Percentiles rank a stretch among this genome's conserved stretches.
These are phyloP conservation scores for Nebria salina DNA, from an alignment of 2,888 invertebrate genomes.

Conservation along the genomic window DNA sequence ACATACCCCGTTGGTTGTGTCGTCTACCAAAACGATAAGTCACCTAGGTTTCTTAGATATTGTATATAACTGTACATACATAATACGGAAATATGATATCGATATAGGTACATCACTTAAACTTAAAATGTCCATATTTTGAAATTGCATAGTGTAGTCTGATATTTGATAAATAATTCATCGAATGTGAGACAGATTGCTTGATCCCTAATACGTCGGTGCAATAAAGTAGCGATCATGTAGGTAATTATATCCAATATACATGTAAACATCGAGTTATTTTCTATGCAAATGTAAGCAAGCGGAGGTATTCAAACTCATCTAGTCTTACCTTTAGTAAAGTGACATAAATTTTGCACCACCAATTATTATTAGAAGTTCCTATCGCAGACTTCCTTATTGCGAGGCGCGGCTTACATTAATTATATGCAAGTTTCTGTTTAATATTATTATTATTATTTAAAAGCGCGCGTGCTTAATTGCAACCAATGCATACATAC, in stretches of 20 bases:
- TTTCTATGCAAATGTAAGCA: constrained; percentile 18
- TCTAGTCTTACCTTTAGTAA: not conserved
- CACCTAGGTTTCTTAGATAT: not conserved
- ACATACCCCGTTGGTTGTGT: not conserved
- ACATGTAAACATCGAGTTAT: not conserved
- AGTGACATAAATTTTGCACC: constrained; percentile 29
- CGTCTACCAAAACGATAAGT: not conserved
- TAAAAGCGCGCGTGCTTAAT: constrained; percentile 37
- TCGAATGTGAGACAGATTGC: not conserved
- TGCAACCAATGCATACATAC: constrained; percentile 12
- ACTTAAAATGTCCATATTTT: too few species aligned
- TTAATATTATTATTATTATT: constrained; percentile 35
- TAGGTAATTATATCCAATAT: too few species aligned
- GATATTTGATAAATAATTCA: too few species aligned
- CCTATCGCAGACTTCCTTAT: constrained; percentile 30
- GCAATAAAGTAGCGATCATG: not conserved
- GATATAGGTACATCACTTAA: too few species aligned
- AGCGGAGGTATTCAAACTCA: not conserved
- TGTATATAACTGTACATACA: not conserved
- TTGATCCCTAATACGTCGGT: not conserved
- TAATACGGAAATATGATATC: too few species aligned
- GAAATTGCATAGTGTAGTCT: too few species aligned
- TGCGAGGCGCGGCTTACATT: constrained; percentile 25
- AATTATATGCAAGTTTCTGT: constrained; percentile 26
- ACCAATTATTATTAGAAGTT: constrained; percentile 32